Conservation (phyloP, 2,797 vertebrate genomes). For the Aplochiton taeniatus region DNA sequence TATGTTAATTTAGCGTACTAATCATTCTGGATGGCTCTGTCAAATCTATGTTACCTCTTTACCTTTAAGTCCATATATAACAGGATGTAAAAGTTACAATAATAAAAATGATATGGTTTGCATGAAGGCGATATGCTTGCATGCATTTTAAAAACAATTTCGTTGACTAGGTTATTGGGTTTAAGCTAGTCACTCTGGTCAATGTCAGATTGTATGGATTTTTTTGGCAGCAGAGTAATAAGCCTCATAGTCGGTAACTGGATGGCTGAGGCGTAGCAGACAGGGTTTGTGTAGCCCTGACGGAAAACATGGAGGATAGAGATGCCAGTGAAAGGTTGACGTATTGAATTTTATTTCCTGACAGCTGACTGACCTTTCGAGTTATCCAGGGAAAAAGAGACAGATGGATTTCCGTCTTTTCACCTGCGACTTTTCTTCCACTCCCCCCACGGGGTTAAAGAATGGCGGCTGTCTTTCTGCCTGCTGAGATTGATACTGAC, state of each 20-base stretch:
- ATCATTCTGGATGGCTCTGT: too few relatives aligned
- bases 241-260: slow-evolving; percentile 28
- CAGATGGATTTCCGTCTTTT: slow-evolving; percentile 65
- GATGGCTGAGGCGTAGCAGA: slow-evolving; percentile 52
- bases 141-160: neutral
- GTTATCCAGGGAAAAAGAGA: slow-evolving; percentile 55
- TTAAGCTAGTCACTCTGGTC: slow-evolving; percentile 28
- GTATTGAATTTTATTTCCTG: slow-evolving; percentile 78
- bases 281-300: slow-evolving; percentile 67
- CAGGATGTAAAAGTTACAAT: too few relatives aligned
- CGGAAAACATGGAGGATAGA: slow-evolving; percentile 64
- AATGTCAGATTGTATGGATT: slow-evolving; percentile 32
- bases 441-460: slow-evolving; percentile 68
- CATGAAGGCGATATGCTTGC: too few relatives aligned
- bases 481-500: slow-evolving; percentile 23
- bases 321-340: slow-evolving; percentile 75
- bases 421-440: neutral
- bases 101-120: too few relatives aligned
- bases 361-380: slow-evolving; percentile 75
- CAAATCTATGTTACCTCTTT: too few relatives aligned
- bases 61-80: too few relatives aligned
- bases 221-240: slow-evolving; percentile 31
- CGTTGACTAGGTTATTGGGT: neutral
- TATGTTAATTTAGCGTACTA: too few relatives aligned
- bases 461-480: slow-evolving; percentile 54